Evolutionary conservation across 2,797 vertebrate species (phyloP).

Genomic region (Cirrhinus mrigala): DNA sequence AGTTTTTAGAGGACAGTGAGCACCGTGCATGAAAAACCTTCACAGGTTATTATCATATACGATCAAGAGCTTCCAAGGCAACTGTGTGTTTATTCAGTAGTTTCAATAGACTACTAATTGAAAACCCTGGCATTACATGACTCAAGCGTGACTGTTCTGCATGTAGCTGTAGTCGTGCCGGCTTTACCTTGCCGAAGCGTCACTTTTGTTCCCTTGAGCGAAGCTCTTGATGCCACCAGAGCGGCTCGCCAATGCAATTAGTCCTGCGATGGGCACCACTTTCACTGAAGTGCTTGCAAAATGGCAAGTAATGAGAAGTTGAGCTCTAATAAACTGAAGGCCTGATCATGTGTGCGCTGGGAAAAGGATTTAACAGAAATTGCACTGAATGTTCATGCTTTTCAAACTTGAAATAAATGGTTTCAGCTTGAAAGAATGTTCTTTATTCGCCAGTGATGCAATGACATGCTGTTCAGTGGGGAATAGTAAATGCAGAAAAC

Average conservation of each 20-base stretch:
- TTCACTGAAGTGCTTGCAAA: background rate
- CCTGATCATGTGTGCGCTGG: background rate
- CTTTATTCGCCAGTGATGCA: background rate
- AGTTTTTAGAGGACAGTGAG: background rate
- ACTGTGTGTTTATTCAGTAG: background rate
- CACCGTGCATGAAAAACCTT: background rate
- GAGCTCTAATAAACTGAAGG: background rate
- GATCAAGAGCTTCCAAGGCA: background rate
- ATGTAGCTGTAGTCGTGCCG: background rate
- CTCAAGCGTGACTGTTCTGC: background rate
- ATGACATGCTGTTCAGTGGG: background rate
- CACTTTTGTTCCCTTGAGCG: background rate
- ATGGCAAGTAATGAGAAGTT: background rate
- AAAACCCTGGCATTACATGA: background rate
- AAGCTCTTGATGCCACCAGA: conserved; percentile 3
- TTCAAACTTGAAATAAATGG: no score
- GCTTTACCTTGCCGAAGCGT: background rate
- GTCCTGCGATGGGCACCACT: background rate
- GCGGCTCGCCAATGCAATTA: background rate
- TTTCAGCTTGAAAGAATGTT: background rate
- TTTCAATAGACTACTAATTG: background rate
- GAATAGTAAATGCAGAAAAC: background rate
- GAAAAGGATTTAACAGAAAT: no score
- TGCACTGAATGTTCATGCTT: no score
- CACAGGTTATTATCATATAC: background rate